Base-by-base conservation (phyloP, 2,797 vertebrate species). In the Pseudomugil gertrudae region DNA sequence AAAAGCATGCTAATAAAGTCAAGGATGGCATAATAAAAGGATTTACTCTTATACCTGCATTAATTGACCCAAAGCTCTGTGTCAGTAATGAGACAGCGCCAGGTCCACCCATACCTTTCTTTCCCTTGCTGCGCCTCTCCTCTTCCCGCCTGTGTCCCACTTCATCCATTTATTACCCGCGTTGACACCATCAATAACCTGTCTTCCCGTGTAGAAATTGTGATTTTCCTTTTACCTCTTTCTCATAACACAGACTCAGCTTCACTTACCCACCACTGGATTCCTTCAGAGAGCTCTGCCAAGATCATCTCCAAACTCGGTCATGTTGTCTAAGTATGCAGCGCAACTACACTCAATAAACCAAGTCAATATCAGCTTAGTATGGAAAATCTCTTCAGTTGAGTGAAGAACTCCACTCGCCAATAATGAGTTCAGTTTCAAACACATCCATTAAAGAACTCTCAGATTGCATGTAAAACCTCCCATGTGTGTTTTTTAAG, bases 401-500 rank as follows among this genome's bases (percentile, higher is more conserved):
- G 3, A 29, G 29, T 29, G 29, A 29, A 29, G 29, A 29, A 29
- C 29, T 29, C 11, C 32, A 43, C 21, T 40, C 40, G 21, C 59
- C 63, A 75, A 54, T 51, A 56, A 33, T 45, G 38, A 64, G 45
- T 35, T 48, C 38, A 67, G 26, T 64, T 72, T 77, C 2, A 57
- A 69, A 66, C 71, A 40, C 48, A 66, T 72, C 48, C 74, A 76
- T 62, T 33, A 43, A 79, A 66, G 26, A 52, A 40, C 53, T 65
- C 56, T 36, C 17, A 32, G 64, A 60, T 47, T 63, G 14, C 58
- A n/a, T 51, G 36, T 52, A 50, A 45, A 47, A 15, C 29, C 17
- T 17, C 11, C 23, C 36, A 15, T 54, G 63, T 64, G 33, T 57
- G 43, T 26, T 45, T 29, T 32, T 66, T 66, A 73, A 74, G 79